Percentiles rank a stretch among this genome's conserved stretches.
Conservation (phyloP, 37 sponge, comb jelly and placozoan species). For the Chondrosia reniformis region DNA sequence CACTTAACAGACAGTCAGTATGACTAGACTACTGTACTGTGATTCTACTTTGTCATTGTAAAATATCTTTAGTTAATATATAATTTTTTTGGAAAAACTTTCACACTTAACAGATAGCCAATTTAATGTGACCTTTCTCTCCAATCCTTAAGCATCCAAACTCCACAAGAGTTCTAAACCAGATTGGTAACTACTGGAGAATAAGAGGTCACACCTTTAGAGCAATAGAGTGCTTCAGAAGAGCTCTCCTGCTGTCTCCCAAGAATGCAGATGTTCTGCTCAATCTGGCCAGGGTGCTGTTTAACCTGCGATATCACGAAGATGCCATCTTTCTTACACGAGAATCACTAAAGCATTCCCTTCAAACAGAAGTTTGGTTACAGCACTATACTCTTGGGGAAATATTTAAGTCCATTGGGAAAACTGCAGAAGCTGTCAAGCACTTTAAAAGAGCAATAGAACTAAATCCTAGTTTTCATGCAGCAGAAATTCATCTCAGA, state of each 20-base stretch:
- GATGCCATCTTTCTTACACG: conserved; percentile 70
- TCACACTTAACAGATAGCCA: too few relatives aligned
- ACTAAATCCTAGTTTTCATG: conserved; percentile 66
- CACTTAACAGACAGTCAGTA: too few relatives aligned
- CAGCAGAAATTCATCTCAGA: conserved; percentile 66
- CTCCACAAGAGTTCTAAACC: conserved; percentile 59
- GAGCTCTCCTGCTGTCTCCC: conserved; percentile 59
- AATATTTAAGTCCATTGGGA: conserved; percentile 63
- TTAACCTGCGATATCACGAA: conserved; percentile 62
- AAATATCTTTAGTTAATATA: too few relatives aligned
- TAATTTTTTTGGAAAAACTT: too few relatives aligned
- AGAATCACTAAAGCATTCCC: conserved; percentile 55
- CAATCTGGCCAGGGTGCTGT: conserved; percentile 80
- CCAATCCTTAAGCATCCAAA: conserved; percentile 31
- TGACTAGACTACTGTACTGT: neutral
- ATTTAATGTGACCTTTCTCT: neutral
- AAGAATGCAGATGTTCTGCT: conserved; percentile 75
- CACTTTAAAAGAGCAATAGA: conserved; percentile 69
- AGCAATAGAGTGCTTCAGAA: conserved; percentile 86
- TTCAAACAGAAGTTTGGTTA: conserved; percentile 65
- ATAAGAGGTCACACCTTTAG: conserved; percentile 75
- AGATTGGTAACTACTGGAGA: conserved; percentile 88
- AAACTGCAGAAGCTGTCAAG: conserved; percentile 54
- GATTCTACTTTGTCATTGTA: neutral
- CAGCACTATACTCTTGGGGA: conserved; percentile 88